Evolutionary conservation across 92 coral and sea anemone species (phyloP), one percentile per base, ranked within the genome.

Genomic region (Anthopleura xanthogrammica): DNA sequence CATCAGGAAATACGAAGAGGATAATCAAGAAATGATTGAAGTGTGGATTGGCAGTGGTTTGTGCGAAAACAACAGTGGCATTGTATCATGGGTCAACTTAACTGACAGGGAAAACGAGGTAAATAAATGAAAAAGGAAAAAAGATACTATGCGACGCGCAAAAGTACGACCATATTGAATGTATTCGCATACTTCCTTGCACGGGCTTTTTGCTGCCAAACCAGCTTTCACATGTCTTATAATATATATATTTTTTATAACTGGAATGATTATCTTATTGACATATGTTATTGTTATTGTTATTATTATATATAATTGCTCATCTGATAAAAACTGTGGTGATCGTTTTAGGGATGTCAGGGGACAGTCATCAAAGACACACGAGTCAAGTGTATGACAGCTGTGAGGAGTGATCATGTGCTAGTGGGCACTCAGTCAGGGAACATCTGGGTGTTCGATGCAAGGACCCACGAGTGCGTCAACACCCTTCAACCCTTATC

Each of bases 41-140:
- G 91, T 97, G 80, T 97, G 99, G 99, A 90, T 92, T 79, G 99
- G 99, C 46, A 94, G 99, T 76, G 99, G 99, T 13, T 89, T 86
- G 79, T 85, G 94, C 7, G 92, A 91, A 41, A 60, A 83, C 84
- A n/a, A 40, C 42, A 90, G 88, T 60, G 95, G 90, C 11, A 97
- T 94, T 62, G 92, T 97, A 57, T 90, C 99, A 11, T 91, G 97
- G 87, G 60, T 94, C 40, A 93, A 89, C 88, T 89, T 97, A 74
- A 90, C 97, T 3, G 91, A 91, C 77, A 65, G 80, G n/a, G 90
- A 92, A 55, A 85, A 86, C 40, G 91, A 94, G 98, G 98, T 95
- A 88, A 12, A 60, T 54, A 54, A 54, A 17, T 54, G 58, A 54
- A 54, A 54, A 14, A 54, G 0, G 11, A 11, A 11, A 14, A 29